phyloP scores from a whole-genome alignment of 2,888 invertebrate species.

The Oscheius sp. region DNA sequence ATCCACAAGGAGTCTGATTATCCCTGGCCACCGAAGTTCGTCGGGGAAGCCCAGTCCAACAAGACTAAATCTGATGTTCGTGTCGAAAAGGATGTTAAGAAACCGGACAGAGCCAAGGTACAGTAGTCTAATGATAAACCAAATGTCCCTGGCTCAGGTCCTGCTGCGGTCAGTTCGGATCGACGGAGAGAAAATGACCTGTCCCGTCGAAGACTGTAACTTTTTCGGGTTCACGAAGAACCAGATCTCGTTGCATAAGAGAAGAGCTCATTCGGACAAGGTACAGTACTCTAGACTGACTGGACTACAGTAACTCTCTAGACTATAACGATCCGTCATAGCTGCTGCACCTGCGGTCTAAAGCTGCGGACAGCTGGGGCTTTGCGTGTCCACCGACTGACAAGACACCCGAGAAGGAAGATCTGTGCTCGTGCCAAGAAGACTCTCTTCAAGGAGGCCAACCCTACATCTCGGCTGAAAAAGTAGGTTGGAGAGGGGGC shows the following conservation, averaged over 20 bases:
- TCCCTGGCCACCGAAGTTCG: slow-evolving; percentile 43
- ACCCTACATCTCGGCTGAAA: background rate
- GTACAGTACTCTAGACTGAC: background rate
- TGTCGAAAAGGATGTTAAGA: background rate
- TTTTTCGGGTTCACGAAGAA: slow-evolving; percentile 4
- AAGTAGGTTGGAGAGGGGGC: background rate
- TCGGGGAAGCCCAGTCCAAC: slow-evolving; percentile 5
- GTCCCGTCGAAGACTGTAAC: slow-evolving; percentile 21
- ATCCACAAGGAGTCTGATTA: slow-evolving; percentile 36
- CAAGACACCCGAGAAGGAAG: slow-evolving; percentile 1
- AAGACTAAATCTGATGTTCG: background rate
- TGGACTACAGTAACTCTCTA: too few relatives aligned
- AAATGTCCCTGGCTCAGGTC: background rate
- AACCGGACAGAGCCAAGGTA: slow-evolving; percentile 4
- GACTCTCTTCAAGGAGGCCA: slow-evolving; percentile 9
- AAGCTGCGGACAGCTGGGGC: slow-evolving; percentile 21
- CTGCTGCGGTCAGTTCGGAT: background rate
- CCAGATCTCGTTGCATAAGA: slow-evolving; percentile 31
- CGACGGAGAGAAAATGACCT: background rate
- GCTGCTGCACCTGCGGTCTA: slow-evolving; percentile 31
- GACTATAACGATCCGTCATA: background rate
- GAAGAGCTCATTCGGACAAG: slow-evolving; percentile 17
- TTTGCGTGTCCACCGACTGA: slow-evolving; percentile 12
- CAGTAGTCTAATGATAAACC: background rate
- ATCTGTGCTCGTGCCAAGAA: slow-evolving; percentile 12